A percentile compares a stretch with the other conserved stretches of the same genome.
These are phyloP conservation scores for Atopsyche davidsoni DNA, from an alignment of 1,140 invertebrate species.

Conservation along the genomic window DNA sequence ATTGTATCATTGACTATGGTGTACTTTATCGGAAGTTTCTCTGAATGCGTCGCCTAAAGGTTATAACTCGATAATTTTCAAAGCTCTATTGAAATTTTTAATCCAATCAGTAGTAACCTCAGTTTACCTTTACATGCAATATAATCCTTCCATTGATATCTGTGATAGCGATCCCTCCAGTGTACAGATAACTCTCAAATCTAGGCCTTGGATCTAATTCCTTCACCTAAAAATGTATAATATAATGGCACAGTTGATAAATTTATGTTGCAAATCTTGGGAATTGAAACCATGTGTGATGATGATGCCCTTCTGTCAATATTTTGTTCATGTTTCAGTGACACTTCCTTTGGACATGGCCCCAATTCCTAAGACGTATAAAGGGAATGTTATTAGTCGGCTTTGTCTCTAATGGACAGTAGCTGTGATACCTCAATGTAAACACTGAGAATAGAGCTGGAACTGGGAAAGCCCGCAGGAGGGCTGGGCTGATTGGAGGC, in stretches of 20 bases:
- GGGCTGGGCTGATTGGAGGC: constrained; percentile 36
- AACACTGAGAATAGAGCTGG: constrained; percentile 38
- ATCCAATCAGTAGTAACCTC: neutral
- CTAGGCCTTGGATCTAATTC: constrained; percentile 50
- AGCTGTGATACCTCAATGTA: constrained; percentile 42
- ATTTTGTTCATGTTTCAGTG: too few relatives aligned
- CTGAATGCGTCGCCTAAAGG: constrained; percentile 47
- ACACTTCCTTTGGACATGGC: too few relatives aligned
- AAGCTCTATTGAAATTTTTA: constrained; percentile 9
- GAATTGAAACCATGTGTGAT: too few relatives aligned
- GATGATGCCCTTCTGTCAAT: too few relatives aligned
- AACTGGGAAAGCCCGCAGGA: constrained; percentile 21
- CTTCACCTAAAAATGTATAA: constrained; percentile 37
- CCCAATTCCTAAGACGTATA: too few relatives aligned
- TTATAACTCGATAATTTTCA: too few relatives aligned
- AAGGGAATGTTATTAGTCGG: too few relatives aligned
- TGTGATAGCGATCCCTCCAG: constrained; percentile 41
- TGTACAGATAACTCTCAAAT: constrained; percentile 43
- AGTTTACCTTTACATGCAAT: constrained; percentile 39
- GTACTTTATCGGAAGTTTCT: constrained; percentile 42
- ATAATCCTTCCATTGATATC: constrained; percentile 41
- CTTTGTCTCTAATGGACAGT: constrained; percentile 10
- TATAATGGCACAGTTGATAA: too few relatives aligned
- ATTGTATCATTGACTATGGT: constrained; percentile 38
- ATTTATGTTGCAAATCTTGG: too few relatives aligned